A percentile compares a stretch with the other conserved stretches of the same genome.
phyloP scores from a whole-genome alignment of 2,113 vertebrate species.

The Phyllostomus discolor region DNA sequence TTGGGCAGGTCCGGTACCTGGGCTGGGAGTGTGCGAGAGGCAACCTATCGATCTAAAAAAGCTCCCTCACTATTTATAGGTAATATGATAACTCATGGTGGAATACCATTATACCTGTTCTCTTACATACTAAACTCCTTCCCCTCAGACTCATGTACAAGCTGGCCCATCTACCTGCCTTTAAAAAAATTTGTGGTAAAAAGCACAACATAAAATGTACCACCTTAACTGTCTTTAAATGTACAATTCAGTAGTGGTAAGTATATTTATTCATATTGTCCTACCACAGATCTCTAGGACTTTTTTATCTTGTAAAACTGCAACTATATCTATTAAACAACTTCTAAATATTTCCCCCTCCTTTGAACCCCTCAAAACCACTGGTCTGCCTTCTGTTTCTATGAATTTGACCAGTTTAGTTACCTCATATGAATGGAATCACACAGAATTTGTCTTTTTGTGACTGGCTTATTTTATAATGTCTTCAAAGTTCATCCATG shows the following conservation, averaged over 20 bases:
- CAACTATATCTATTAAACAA: not conserved
- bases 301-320: not conserved
- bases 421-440: too few species aligned
- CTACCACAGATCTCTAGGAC: not conserved
- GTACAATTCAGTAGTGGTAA: not conserved
- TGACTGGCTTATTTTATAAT: not conserved
- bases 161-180: not conserved
- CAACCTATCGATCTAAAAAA: not conserved
- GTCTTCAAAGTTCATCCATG: not conserved
- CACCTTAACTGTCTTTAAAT: not conserved
- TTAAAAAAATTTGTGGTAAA: not conserved
- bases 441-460: not conserved
- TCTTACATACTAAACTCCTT: not conserved
- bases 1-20: too few species aligned
- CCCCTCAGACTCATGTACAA: not conserved
- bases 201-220: not conserved
- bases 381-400: not conserved
- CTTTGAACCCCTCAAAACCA: not conserved
- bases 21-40: too few species aligned
- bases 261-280: not conserved
- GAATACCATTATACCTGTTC: not conserved
- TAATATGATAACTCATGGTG: not conserved
- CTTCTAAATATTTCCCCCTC: not conserved
- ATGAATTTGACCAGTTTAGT: too few species aligned
- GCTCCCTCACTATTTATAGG: not conserved